Percentiles rank a stretch among this genome's conserved stretches.
These are phyloP conservation scores for Triplophysa siluroides DNA, from an alignment of 2,113 vertebrate genomes.

Conservation along the genomic window DNA sequence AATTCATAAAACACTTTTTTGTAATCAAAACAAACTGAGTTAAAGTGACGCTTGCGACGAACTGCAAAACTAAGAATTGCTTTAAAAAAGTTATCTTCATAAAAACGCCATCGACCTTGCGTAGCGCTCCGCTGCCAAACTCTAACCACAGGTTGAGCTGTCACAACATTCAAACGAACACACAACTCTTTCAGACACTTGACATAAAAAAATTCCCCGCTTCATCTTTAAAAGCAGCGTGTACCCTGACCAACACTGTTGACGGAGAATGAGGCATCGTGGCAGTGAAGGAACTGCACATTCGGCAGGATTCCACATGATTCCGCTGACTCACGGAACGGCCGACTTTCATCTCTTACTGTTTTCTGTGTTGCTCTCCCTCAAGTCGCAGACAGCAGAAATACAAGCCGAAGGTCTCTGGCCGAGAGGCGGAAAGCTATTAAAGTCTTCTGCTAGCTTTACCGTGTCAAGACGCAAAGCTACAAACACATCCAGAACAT, in stretches of 20 bases:
- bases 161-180: too few relatives aligned
- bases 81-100: too few relatives aligned
- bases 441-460: constrained; percentile 22
- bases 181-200: too few relatives aligned
- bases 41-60: too few relatives aligned
- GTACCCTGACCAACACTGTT: neutral
- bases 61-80: too few relatives aligned
- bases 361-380: neutral
- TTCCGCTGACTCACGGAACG: constrained; percentile 40
- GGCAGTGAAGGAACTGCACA: constrained; percentile 9
- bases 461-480: neutral
- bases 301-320: constrained; percentile 22
- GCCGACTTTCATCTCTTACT: constrained; percentile 14
- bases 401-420: constrained; percentile 33
- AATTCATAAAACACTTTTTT: too few relatives aligned
- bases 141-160: too few relatives aligned
- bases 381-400: constrained; percentile 4
- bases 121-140: too few relatives aligned
- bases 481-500: neutral
- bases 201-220: neutral
- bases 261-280: neutral
- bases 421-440: constrained; percentile 17
- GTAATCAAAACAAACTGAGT: too few relatives aligned
- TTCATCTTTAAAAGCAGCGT: neutral
- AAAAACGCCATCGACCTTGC: too few relatives aligned